Percentiles rank a stretch among this genome's conserved stretches.
These are phyloP conservation scores for Scaptomyza graminum DNA, from an alignment of 1,140 invertebrate species.

Conservation along the genomic window DNA sequence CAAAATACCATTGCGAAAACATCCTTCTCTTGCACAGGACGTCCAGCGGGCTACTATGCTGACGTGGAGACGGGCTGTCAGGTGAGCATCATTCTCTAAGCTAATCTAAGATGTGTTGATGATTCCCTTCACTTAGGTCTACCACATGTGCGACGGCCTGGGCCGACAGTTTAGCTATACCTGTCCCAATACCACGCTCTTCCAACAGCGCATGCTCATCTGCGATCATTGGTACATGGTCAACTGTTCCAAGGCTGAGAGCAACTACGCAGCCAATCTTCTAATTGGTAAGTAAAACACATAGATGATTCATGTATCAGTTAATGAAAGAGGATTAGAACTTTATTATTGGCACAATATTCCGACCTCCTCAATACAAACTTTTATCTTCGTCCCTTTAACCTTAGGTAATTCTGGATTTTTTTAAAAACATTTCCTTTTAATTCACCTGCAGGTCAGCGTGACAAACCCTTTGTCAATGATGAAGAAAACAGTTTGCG, in stretches of 20 bases:
- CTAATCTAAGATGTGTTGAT: not conserved
- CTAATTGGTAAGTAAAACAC: conserved; percentile 86
- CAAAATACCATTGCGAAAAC: conserved; percentile 72
- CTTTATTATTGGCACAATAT: too few species aligned
- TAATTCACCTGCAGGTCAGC: conserved; percentile 84
- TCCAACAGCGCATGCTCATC: conserved; percentile 91
- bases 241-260: conserved; percentile 88
- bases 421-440: not conserved
- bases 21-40: conserved; percentile 87
- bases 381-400: too few species aligned
- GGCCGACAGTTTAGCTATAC: conserved; percentile 90
- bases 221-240: conserved; percentile 94
- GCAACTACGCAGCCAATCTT: conserved; percentile 88
- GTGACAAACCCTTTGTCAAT: conserved; percentile 88
- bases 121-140: conserved; percentile 85
- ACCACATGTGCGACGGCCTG: conserved; percentile 91
- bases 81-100: conserved; percentile 45
- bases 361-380: too few species aligned
- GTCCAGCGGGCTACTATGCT: conserved; percentile 89
- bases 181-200: conserved; percentile 90
- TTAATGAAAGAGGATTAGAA: too few species aligned
- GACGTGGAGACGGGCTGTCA: conserved; percentile 90
- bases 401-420: too few species aligned
- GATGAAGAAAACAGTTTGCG: conserved; percentile 86
- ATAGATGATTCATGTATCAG: too few species aligned